Evolutionary conservation across 2,113 vertebrate species (phyloP), one percentile per base, ranked within the genome.

Genomic region (Sapajus apella): DNA sequence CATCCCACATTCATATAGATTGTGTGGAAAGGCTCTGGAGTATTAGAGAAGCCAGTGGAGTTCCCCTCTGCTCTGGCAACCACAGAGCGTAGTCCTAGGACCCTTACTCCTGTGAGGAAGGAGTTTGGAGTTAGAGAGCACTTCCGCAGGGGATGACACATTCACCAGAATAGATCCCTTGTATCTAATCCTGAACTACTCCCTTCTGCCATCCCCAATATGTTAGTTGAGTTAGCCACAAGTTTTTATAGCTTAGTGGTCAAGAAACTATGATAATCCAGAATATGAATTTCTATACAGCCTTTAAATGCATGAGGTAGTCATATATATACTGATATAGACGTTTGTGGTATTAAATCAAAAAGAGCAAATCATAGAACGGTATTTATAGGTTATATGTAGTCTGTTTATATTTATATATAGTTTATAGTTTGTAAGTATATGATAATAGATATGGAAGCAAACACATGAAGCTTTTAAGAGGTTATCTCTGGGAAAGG

Each of bases 191-290:
- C 56, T 82, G 43, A 37, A 50, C 80, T 30, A 77, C 21, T 94
- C n/a, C 61, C 9, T 93, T 83, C 55, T 50, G 20, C 13, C 37
- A 72, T 72, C 43, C 35, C 11, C 72, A 56, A 20, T 79, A 25
- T 88, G 20, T 75, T 84, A 37, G 37, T 45, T 72, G 37, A 27
- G 75, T 68, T 85, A 80, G 55, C n/a, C n/a, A 56, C 43, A 61
- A n/a, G 68, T 80, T 77, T 94, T 84, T 87, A 72, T 90, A 82
- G 23, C 50, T 37, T 64, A 50, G 20, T 76, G 16, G 43, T 21
- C 95, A 56, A 89, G 83, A 58, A 86, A 87, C 45, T 66, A 61
- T 76, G n/a, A 66, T 61, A 73, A 90, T 72, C n/a, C 76, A 77
- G 40, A 66, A 17, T 68, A 32, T 86, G 75, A 21, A 52, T 95